These are phyloP conservation scores for Centroberyx gerrardi DNA, from an alignment of 2,797 vertebrate genomes.

Conservation along the genomic window DNA sequence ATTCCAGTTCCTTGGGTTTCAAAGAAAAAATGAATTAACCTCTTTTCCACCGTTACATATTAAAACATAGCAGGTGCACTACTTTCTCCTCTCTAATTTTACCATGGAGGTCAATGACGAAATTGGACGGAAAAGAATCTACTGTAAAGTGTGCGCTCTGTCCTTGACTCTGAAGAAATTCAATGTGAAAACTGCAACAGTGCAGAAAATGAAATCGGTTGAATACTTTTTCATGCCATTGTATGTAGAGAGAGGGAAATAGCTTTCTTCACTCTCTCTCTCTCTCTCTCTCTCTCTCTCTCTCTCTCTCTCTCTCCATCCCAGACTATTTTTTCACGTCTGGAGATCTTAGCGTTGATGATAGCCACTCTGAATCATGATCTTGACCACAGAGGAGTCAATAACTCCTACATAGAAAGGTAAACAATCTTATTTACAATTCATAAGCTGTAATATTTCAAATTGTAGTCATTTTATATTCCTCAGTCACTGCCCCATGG, in stretches of 20 bases:
- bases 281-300: neutral
- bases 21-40: too few relatives aligned
- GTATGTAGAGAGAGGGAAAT: neutral
- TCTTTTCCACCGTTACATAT: too few relatives aligned
- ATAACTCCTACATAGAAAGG: constrained; percentile 92
- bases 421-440: constrained; percentile 45
- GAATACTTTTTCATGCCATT: neutral
- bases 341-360: constrained; percentile 90
- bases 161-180: neutral
- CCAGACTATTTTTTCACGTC: constrained; percentile 87
- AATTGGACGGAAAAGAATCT: too few relatives aligned
- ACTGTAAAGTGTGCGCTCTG: neutral
- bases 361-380: constrained; percentile 93
- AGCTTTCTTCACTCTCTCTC: neutral
- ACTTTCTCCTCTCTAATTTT: too few relatives aligned
- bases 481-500: neutral
- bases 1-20: too few relatives aligned
- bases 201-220: neutral
- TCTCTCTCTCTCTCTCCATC: constrained; percentile 14
- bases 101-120: too few relatives aligned
- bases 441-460: too few relatives aligned
- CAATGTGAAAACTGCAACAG: neutral
- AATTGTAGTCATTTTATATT: too few relatives aligned
- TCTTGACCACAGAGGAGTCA: constrained; percentile 92
- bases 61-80: too few relatives aligned